Conservation (phyloP, 2,113 vertebrate species). For the Cavia porcellus region DNA sequence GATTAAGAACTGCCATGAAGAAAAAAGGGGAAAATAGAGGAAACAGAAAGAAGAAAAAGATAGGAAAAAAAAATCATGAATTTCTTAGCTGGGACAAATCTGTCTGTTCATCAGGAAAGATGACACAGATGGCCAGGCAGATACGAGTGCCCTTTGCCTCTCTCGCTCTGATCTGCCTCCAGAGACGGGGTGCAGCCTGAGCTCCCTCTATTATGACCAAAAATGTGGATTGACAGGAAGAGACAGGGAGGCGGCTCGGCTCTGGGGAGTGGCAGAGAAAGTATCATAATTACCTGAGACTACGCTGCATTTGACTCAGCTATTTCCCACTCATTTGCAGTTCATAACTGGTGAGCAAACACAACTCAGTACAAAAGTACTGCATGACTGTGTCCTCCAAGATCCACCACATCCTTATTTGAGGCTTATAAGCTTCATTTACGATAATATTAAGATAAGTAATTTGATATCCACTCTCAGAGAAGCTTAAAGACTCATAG, state of each 20-base stretch:
- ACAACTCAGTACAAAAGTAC: not conserved
- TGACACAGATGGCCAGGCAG: not conserved
- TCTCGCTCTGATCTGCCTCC: not conserved
- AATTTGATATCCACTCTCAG: not conserved
- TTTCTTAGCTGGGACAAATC: not conserved
- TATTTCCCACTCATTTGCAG: not conserved
- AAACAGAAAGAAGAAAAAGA: not conserved
- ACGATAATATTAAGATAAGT: not conserved
- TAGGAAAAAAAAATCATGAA: not conserved
- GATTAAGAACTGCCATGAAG: not conserved
- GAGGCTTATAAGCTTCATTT: not conserved
- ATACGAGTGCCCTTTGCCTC: accelerated
- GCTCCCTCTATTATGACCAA: not conserved
- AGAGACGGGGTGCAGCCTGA: not conserved
- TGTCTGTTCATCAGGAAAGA: not conserved
- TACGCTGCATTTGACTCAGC: not conserved
- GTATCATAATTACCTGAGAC: not conserved
- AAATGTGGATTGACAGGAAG: not conserved
- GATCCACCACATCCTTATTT: not conserved
- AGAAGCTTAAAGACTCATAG: not conserved
- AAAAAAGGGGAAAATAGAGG: not conserved
- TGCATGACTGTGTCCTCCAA: not conserved
- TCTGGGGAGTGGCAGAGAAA: not conserved
- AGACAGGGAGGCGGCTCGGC: not conserved
- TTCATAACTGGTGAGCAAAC: not conserved